Percentiles rank a stretch among this genome's conserved stretches.
Evolutionary conservation across 2,888 invertebrate genomes (phyloP).

Genomic region (Brachylomia viminalis): DNA sequence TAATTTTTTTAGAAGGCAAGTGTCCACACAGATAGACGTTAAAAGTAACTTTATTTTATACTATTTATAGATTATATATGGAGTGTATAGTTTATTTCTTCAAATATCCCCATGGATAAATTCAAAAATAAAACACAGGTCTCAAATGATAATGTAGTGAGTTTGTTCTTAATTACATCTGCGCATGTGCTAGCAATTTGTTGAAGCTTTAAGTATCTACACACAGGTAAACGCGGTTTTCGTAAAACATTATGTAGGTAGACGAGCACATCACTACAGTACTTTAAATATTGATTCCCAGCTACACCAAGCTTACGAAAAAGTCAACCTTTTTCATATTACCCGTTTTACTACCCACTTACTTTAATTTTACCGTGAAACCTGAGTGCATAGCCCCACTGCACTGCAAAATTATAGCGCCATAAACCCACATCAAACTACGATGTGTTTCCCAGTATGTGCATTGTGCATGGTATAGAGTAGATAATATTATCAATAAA

Average conservation of each 20-base stretch:
- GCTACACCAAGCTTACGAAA: neutral
- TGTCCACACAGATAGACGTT: too few relatives aligned
- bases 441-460: neutral
- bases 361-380: slow-evolving; percentile 18
- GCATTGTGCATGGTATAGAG: neutral
- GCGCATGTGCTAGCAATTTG: neutral
- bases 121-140: neutral
- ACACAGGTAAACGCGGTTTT: neutral
- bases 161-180: neutral
- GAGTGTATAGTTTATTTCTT: neutral
- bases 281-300: neutral
- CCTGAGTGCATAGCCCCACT: slow-evolving; percentile 9
- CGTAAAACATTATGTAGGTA: neutral
- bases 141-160: neutral
- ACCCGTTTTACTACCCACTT: slow-evolving; percentile 1
- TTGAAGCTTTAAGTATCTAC: neutral
- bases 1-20: too few relatives aligned
- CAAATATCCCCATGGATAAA: neutral
- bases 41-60: neutral
- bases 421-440: slow-evolving; percentile 16
- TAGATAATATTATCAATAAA: slow-evolving; percentile 4
- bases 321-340: neutral
- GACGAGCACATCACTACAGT: neutral
- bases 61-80: neutral
- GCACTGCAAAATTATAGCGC: slow-evolving; percentile 19